Conservation (phyloP, 2,797 vertebrate species). For the Dryobates pubescens region DNA sequence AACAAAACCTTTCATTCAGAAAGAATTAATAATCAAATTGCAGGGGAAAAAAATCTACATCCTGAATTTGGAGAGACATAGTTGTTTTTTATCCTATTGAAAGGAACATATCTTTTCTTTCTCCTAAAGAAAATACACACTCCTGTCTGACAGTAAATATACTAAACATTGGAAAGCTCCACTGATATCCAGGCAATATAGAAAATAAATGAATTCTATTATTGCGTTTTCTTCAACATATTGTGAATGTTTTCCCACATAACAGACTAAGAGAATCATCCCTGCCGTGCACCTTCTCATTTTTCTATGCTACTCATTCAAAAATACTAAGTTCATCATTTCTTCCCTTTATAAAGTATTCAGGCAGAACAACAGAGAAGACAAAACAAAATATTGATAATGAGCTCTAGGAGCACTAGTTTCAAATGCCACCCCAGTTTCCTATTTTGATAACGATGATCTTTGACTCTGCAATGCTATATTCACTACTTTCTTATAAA, state of each 20-base stretch:
- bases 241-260: background rate
- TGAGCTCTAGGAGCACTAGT: background rate
- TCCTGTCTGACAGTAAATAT: background rate
- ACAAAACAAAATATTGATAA: background rate
- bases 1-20: background rate
- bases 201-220: background rate
- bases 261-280: background rate
- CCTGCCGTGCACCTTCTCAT: rapidly evolving
- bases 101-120: background rate
- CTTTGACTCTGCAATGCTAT: background rate
- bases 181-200: background rate
- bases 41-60: background rate
- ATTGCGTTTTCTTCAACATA: background rate
- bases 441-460: background rate
- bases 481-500: background rate
- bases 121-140: background rate
- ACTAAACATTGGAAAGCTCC: background rate
- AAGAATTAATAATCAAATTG: background rate
- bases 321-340: background rate
- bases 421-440: background rate
- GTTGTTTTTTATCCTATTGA: background rate
- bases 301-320: background rate
- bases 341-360: background rate
- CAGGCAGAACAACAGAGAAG: background rate
- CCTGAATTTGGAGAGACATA: background rate